A percentile compares a stretch with the other conserved stretches of the same genome.
Conservation (phyloP, 2,797 vertebrate genomes). For the Sarcoramphus papa region DNA sequence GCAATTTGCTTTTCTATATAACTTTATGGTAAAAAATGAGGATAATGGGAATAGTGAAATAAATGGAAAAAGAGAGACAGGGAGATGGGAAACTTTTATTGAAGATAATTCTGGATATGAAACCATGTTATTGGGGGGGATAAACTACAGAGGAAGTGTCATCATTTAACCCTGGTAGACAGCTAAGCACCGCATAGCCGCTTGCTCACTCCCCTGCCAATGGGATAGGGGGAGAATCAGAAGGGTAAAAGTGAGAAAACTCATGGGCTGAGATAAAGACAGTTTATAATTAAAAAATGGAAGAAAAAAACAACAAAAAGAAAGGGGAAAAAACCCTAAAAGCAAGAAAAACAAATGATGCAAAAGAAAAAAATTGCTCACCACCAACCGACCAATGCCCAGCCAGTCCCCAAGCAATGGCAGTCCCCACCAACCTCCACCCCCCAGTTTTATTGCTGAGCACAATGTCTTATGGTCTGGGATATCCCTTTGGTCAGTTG, state of each 20-base stretch:
- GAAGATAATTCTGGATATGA: background rate
- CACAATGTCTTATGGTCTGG: accelerated
- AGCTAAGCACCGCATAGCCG: background rate
- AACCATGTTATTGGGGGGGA: background rate
- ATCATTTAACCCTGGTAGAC: background rate
- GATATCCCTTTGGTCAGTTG: background rate
- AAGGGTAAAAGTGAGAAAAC: background rate
- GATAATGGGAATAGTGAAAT: background rate
- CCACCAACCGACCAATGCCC: background rate
- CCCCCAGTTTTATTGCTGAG: background rate
- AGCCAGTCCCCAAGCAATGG: background rate
- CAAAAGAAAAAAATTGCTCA: background rate
- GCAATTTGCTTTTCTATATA: background rate
- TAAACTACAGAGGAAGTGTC: background rate
- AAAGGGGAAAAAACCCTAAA: background rate
- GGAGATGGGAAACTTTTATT: background rate
- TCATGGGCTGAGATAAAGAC: background rate
- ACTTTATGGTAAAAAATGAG: background rate
- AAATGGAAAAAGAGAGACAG: background rate
- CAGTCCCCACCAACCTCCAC: background rate
- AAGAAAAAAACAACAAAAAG: background rate
- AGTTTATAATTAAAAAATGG: background rate
- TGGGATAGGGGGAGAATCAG: background rate
- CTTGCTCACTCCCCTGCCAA: background rate
- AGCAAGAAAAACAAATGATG: background rate